A percentile compares a stretch with the other conserved stretches of the same genome.
Conservation (phyloP, 2,797 vertebrate species). For the Lerista edwardsae region DNA sequence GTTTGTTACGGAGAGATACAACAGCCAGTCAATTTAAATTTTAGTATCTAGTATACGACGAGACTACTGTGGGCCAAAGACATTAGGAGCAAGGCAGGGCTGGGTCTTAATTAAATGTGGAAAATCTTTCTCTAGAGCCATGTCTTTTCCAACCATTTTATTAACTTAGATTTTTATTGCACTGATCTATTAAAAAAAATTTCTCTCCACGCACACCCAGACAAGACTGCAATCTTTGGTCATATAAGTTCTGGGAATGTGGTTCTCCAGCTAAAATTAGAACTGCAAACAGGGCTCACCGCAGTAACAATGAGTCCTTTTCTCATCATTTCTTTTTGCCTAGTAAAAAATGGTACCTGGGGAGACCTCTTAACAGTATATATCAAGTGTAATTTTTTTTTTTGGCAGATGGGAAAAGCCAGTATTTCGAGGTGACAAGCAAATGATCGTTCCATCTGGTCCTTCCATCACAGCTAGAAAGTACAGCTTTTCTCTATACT, state of each 20-base stretch:
- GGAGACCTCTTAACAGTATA: background rate
- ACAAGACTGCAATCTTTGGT: background rate
- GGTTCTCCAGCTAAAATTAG: background rate
- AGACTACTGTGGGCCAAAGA: conserved; percentile 41
- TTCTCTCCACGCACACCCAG: background rate
- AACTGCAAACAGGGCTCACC: background rate
- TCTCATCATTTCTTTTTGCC: background rate
- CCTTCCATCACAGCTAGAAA: background rate
- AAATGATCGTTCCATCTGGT: background rate
- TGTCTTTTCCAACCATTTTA: conserved; percentile 19
- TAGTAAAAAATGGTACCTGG: background rate
- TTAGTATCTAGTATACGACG: background rate
- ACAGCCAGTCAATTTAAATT: conserved; percentile 16
- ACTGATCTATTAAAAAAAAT: background rate
- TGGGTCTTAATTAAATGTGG: conserved; percentile 41
- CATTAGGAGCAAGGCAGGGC: conserved; percentile 19
- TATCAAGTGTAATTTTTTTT: background rate
- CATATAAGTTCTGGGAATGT: background rate
- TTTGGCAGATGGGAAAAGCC: background rate
- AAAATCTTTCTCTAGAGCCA: conserved; percentile 22
- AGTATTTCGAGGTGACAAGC: background rate
- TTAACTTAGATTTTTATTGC: conserved; percentile 35
- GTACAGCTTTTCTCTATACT: background rate
- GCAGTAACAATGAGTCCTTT: too few species aligned
- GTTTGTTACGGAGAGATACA: background rate